phyloP scores from a whole-genome alignment of 2,113 vertebrate species.

The Holacanthus passer region DNA sequence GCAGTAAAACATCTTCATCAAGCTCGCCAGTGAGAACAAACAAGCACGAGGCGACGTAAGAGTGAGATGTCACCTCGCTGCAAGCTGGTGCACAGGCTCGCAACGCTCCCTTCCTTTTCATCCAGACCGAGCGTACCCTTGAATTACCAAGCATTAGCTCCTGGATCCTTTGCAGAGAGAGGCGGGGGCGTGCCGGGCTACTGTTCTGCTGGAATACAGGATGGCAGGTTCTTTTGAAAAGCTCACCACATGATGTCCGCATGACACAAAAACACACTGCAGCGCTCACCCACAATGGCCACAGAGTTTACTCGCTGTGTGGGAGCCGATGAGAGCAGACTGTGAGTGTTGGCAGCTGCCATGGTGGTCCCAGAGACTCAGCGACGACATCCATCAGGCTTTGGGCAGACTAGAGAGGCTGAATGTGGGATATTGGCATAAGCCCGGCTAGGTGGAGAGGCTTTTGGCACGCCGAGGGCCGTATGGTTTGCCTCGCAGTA shows the following conservation, averaged over 20 bases:
- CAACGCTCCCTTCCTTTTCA: conserved; percentile 26
- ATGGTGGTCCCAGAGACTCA: conserved; percentile 68
- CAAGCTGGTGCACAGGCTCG: conserved; percentile 29
- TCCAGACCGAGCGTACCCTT: conserved; percentile 9
- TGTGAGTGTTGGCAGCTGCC: conserved; percentile 66
- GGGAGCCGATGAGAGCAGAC: conserved; percentile 60
- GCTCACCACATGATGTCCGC: conserved; percentile 74
- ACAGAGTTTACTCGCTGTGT: conserved; percentile 60
- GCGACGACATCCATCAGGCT: conserved; percentile 65
- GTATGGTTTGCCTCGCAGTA: conserved; percentile 24
- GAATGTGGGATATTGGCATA: conserved; percentile 51
- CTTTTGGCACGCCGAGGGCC: conserved; percentile 13
- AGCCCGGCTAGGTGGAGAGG: conserved; percentile 36
- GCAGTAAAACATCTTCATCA: conserved; percentile 50
- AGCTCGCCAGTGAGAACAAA: conserved; percentile 47
- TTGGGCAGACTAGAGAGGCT: conserved; percentile 38
- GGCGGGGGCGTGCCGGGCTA: conserved; percentile 20
- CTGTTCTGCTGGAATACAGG: conserved; percentile 52
- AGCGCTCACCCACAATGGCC: conserved; percentile 58
- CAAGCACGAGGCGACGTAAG: conserved; percentile 24
- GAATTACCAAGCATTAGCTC: conserved; percentile 46
- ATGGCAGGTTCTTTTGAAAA: conserved; percentile 59
- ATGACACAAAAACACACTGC: conserved; percentile 64
- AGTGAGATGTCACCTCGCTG: conserved; percentile 49
- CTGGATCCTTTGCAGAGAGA: conserved; percentile 30